Percentiles rank a stretch among this genome's conserved stretches.
Conservation (phyloP, 1,140 invertebrate species). For the Drosophila mojavensis region DNA sequence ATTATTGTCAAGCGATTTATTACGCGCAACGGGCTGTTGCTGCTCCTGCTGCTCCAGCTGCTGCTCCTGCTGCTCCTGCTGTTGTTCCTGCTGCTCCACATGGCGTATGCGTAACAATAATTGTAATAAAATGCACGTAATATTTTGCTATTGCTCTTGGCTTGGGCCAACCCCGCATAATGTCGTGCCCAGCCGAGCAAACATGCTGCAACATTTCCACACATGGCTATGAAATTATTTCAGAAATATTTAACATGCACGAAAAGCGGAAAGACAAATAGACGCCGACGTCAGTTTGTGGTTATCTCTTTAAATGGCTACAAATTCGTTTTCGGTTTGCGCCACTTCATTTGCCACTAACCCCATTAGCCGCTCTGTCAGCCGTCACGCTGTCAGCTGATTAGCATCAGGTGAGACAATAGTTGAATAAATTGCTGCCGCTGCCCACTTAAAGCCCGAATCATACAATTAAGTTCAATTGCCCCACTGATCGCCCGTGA, state of each 20-base stretch:
- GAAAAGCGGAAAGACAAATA: too few relatives aligned
- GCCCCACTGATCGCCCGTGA: not conserved
- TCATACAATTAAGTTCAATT: slow-evolving; percentile 8
- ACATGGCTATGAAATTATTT: not conserved
- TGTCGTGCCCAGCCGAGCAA: not conserved
- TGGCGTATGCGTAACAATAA: slow-evolving; percentile 76
- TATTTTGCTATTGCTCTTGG: slow-evolving; percentile 37
- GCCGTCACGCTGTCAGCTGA: slow-evolving; percentile 5
- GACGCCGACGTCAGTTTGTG: not conserved
- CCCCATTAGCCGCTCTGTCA: slow-evolving; percentile 7
- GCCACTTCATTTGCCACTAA: not conserved
- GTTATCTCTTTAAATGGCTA: not conserved
- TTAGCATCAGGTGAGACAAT: slow-evolving; percentile 2
- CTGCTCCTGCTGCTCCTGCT: not conserved
- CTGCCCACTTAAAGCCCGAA: not conserved
- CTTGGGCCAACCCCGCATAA: not conserved
- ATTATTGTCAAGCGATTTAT: slow-evolving; percentile 80
- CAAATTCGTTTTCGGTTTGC: not conserved
- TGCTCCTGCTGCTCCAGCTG: slow-evolving; percentile 27
- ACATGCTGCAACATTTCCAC: not conserved
- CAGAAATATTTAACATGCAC: not conserved
- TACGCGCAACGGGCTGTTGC: slow-evolving; percentile 40
- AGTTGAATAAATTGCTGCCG: not conserved
- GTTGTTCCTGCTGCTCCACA: slow-evolving; percentile 44
- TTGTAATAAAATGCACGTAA: slow-evolving; percentile 61